Percentiles rank a stretch among this genome's conserved stretches.
Evolutionary conservation across 2,888 invertebrate species (phyloP).

Genomic region (Cataglyphis albicans): DNA sequence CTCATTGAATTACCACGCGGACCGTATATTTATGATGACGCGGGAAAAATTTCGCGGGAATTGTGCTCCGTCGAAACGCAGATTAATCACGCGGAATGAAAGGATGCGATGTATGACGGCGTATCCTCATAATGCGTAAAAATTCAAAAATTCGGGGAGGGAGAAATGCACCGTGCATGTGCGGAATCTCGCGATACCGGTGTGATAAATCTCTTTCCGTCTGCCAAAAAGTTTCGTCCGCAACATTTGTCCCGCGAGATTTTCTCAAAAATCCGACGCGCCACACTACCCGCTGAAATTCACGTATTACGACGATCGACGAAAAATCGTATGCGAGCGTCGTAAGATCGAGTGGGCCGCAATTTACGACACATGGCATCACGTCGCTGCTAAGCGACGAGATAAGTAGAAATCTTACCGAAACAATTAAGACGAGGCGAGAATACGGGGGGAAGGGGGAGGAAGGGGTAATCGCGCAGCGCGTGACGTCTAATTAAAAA

Average conservation of each 20-base stretch:
- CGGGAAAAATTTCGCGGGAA: background rate
- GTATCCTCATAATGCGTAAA: background rate
- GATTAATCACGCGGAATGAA: background rate
- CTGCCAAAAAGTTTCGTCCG: conserved; percentile 22
- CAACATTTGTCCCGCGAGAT: background rate
- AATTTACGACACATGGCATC: background rate
- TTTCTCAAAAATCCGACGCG: conserved; percentile 5
- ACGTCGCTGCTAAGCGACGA: conserved; percentile 5
- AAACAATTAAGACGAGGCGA: conserved; percentile 6
- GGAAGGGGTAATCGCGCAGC: background rate
- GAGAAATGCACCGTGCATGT: background rate
- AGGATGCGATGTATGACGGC: background rate
- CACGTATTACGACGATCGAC: conserved; percentile 12
- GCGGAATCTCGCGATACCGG: conserved; percentile 16
- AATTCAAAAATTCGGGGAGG: conserved; percentile 6
- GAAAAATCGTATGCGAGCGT: conserved; percentile 12
- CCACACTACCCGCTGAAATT: conserved; percentile 11
- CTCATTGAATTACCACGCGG: conserved; percentile 43
- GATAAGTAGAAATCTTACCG: conserved; percentile 37
- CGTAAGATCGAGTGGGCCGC: background rate
- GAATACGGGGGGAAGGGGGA: background rate
- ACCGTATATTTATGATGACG: conserved; percentile 27
- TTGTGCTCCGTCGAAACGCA: background rate
- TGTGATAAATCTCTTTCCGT: conserved; percentile 20
- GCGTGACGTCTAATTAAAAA: conserved; percentile 46